Evolutionary conservation across 2,113 vertebrate species (phyloP).

Genomic region (Loxodonta africana): DNA sequence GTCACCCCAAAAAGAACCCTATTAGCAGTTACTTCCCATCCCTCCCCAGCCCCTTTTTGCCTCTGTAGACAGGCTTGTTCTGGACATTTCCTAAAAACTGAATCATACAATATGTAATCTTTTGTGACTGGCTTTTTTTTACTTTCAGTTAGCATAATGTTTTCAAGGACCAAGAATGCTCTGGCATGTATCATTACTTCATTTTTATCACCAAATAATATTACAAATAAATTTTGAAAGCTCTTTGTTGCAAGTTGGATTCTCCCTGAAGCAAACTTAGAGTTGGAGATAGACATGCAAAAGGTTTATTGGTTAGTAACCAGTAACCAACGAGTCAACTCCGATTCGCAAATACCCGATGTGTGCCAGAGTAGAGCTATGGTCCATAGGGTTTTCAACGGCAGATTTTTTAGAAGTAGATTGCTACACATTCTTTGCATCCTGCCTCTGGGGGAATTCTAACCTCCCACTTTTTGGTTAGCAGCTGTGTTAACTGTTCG

Average conservation of each 20-base stretch:
- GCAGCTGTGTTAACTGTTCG: background rate
- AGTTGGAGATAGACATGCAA: background rate
- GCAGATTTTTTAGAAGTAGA: background rate
- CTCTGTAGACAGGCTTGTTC: background rate
- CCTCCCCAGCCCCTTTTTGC: background rate
- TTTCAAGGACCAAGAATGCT: background rate
- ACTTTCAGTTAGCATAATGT: background rate
- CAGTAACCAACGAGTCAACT: background rate
- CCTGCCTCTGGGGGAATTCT: background rate
- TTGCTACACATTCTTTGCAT: background rate
- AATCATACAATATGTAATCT: background rate
- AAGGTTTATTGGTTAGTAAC: background rate
- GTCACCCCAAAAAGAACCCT: background rate
- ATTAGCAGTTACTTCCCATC: background rate
- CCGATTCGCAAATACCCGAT: background rate
- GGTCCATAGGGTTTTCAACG: background rate
- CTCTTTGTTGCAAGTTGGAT: background rate
- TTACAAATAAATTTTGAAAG: background rate
- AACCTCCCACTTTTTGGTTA: background rate
- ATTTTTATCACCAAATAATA: constrained; percentile 12
- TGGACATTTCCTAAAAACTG: background rate
- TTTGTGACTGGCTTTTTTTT: background rate
- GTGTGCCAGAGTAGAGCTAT: background rate
- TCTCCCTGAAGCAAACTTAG: background rate
- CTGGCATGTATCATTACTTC: background rate